Evolutionary conservation across 2,797 vertebrate genomes (phyloP).

Genomic region (Pseudochromis fuscus): DNA sequence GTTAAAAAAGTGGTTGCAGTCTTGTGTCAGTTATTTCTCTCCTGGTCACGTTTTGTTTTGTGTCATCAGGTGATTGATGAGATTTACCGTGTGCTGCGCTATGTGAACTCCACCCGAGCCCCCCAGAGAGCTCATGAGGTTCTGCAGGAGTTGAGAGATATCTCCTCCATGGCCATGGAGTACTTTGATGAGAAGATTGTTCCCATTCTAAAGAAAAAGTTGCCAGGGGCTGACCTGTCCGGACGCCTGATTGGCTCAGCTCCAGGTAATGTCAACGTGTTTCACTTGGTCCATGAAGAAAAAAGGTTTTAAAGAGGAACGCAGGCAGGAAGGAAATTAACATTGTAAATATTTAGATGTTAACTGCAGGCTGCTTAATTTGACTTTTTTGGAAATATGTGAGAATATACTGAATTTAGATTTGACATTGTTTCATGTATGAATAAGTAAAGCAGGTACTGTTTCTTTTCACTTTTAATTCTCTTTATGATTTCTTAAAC

Average conservation of each 20-base stretch:
- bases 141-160: constrained; percentile 96
- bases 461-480: no score
- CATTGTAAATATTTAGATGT: no score
- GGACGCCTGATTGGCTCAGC: constrained; percentile 96
- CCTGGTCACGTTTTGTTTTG: constrained; percentile 6
- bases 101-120: constrained; percentile 97
- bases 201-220: constrained; percentile 97
- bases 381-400: no score
- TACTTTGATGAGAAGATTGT: constrained; percentile 99
- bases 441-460: no score
- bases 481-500: no score
- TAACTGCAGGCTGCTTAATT: no score
- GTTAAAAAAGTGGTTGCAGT: background rate
- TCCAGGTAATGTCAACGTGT: constrained; percentile 85
- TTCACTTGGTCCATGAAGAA: background rate
- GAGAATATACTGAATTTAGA: no score
- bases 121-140: constrained; percentile 98
- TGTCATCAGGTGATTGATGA: constrained; percentile 95
- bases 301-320: no score
- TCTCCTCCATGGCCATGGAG: constrained; percentile 99
- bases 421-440: no score
- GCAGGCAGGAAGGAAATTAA: no score
- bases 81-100: constrained; percentile 97
- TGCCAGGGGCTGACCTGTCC: constrained; percentile 96
- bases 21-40: background rate